A percentile compares a stretch with the other conserved stretches of the same genome.
phyloP scores from a whole-genome alignment of 2,113 vertebrate species.

The Corvus moneduloides region DNA sequence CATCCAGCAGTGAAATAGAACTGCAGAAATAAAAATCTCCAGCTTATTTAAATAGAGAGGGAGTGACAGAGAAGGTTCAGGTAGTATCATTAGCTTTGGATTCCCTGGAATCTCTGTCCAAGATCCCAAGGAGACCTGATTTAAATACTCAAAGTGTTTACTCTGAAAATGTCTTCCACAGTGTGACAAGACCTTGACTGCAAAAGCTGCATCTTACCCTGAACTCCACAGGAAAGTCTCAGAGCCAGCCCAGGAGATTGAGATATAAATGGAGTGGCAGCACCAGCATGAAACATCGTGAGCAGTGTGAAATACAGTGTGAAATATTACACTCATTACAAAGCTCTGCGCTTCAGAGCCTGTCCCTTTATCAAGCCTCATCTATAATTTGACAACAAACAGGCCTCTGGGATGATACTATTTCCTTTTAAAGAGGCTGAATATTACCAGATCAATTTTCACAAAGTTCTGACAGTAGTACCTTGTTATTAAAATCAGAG shows the following conservation, averaged over 20 bases:
- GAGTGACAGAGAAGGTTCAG: not conserved
- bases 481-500: not conserved
- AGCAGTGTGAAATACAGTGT: conserved; percentile 36
- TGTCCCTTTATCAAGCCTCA: not conserved
- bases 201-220: not conserved
- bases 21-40: not conserved
- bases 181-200: not conserved
- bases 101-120: not conserved
- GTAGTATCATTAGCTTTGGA: not conserved
- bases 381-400: conserved; percentile 33
- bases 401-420: not conserved
- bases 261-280: conserved; percentile 28
- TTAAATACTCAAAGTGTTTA: not conserved
- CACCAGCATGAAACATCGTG: not conserved
- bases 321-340: conserved; percentile 51
- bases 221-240: not conserved
- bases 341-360: not conserved
- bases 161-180: not conserved
- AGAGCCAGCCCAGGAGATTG: not conserved
- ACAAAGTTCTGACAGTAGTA: not conserved
- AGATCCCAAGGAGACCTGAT: not conserved
- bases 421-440: not conserved
- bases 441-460: not conserved
- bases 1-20: not conserved
- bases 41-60: not conserved